Conservation (phyloP, 2,797 vertebrate genomes). For the Cephalopachus bancanus region DNA sequence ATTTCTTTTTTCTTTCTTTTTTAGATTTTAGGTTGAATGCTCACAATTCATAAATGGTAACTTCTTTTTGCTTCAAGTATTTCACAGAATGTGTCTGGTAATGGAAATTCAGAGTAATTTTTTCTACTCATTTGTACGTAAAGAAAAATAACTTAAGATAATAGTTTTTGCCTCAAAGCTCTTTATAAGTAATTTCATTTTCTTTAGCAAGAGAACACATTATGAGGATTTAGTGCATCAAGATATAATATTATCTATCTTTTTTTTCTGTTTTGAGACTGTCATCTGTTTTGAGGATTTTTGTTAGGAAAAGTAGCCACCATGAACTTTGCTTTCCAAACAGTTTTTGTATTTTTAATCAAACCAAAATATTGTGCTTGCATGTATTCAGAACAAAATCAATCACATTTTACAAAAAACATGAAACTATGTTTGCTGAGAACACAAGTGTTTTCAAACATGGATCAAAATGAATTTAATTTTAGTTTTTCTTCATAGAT, state of each 20-base stretch:
- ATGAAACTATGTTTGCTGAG: neutral
- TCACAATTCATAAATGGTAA: neutral
- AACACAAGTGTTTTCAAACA: conserved; percentile 59
- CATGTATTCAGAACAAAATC: neutral
- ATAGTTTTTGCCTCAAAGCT: conserved; percentile 57
- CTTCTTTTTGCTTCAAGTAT: conserved; percentile 41
- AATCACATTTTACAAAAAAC: conserved; percentile 6
- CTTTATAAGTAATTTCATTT: conserved; percentile 71
- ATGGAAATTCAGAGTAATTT: conserved; percentile 53
- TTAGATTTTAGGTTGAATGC: neutral
- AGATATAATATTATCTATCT: neutral
- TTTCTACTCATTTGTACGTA: conserved; percentile 60
- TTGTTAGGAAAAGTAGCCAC: neutral
- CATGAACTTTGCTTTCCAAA: conserved; percentile 26
- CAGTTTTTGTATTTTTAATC: conserved; percentile 28
- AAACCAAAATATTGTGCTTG: neutral
- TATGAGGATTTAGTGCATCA: conserved; percentile 39
- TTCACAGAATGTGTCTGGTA: conserved; percentile 54
- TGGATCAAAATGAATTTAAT: conserved; percentile 4
- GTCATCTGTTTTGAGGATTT: conserved; percentile 32
- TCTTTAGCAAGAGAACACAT: conserved; percentile 52
- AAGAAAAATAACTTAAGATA: conserved; percentile 65
- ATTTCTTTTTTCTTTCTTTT: neutral
- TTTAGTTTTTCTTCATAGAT: neutral
- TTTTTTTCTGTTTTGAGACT: conserved; percentile 21